A percentile compares a stretch with the other conserved stretches of the same genome.
phyloP scores from a whole-genome alignment of 2,888 invertebrate genomes.

The Scaptodrosophila latifasciaeformis region DNA sequence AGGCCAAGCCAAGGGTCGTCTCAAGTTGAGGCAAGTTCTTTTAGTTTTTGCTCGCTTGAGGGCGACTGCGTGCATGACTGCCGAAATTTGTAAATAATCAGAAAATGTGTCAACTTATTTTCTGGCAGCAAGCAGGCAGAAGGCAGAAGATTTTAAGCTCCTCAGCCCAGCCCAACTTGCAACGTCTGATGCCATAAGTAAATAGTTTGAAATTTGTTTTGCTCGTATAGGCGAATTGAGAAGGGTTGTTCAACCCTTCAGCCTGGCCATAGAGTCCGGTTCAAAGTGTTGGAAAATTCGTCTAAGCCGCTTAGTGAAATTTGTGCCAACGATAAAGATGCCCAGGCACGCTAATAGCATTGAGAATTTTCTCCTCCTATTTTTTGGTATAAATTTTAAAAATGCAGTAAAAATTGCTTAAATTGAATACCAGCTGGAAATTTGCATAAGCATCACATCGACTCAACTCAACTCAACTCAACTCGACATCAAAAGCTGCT shows the following conservation, averaged over 20 bases:
- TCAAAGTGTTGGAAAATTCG: conserved; percentile 46
- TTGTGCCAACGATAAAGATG: conserved; percentile 47
- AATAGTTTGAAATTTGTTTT: conserved; percentile 63
- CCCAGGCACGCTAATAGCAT: conserved; percentile 46
- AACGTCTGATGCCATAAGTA: conserved; percentile 53
- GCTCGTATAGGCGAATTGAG: too few relatives aligned
- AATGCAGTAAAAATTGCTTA: conserved; percentile 23
- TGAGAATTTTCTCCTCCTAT: conserved; percentile 35
- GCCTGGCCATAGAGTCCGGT: conserved; percentile 8
- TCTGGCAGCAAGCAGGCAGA: conserved; percentile 11
- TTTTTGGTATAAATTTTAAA: conserved; percentile 28
- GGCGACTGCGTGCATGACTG: conserved; percentile 39
- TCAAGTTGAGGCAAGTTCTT: too few relatives aligned
- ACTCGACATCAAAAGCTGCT: background rate
- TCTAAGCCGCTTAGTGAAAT: conserved; percentile 61
- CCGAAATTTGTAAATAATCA: conserved; percentile 64
- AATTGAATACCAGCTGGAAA: background rate
- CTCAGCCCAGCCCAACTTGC: background rate
- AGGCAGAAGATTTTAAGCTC: background rate
- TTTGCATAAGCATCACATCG: background rate
- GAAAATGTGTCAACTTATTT: conserved; percentile 65
- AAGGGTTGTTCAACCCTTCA: conserved; percentile 10
- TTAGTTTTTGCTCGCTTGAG: background rate
- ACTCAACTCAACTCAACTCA: too few relatives aligned
- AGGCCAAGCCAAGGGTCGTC: conserved; percentile 8